These are phyloP conservation scores for Rallus crepitans DNA, from an alignment of 2,797 vertebrate genomes.

Conservation along the genomic window DNA sequence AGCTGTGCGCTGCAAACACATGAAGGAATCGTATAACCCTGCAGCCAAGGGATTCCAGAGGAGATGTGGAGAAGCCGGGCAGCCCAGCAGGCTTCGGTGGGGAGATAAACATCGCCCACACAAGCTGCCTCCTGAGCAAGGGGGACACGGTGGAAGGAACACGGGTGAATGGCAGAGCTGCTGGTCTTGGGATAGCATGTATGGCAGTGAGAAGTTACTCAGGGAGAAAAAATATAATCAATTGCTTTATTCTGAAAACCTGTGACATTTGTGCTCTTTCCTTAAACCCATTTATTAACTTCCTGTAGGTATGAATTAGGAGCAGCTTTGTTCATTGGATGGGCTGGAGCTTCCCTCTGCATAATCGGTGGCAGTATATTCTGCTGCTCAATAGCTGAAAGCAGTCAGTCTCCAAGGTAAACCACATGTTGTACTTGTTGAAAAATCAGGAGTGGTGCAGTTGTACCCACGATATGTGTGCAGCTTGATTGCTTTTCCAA, in stretches of 20 bases:
- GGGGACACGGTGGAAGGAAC: neutral
- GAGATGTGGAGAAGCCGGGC: neutral
- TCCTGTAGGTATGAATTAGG: constrained; percentile 92
- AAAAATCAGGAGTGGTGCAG: neutral
- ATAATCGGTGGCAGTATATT: constrained; percentile 89
- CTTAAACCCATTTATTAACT: constrained; percentile 40
- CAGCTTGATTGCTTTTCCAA: neutral
- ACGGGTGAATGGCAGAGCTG: neutral
- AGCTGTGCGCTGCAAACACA: rapidly evolving
- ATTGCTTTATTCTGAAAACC: neutral
- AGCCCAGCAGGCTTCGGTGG: rapidly evolving
- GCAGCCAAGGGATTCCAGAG: neutral
- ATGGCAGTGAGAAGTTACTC: neutral
- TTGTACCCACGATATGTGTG: neutral
- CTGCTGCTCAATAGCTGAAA: constrained; percentile 84
- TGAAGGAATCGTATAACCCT: rapidly evolving
- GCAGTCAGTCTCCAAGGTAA: constrained; percentile 80
- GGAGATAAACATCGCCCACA: neutral
- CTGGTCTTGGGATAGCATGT: neutral
- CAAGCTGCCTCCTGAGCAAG: neutral
- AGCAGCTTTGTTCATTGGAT: constrained; percentile 92
- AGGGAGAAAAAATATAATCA: neutral
- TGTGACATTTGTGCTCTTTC: neutral
- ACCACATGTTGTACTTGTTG: neutral
- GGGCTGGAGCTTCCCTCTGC: constrained; percentile 92